Evolutionary conservation across 2,888 invertebrate species (phyloP).

Genomic region (Beris morrisii): DNA sequence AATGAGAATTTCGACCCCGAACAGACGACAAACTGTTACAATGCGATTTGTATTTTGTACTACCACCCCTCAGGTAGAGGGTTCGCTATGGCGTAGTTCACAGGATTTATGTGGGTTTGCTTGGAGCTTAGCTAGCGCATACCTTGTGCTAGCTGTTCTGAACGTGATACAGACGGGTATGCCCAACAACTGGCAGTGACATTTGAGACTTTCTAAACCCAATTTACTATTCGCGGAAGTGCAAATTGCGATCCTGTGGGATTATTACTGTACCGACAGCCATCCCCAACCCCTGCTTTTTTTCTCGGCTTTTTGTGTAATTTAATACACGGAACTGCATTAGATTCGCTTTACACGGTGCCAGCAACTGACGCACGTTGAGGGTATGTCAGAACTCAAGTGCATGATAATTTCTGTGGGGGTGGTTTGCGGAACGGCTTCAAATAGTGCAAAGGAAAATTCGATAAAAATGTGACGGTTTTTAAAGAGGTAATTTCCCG

Average conservation of each 20-base stretch:
- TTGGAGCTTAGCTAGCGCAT: neutral
- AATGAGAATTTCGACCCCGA: neutral
- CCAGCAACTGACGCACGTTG: too few species aligned
- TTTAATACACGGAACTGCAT: too few species aligned
- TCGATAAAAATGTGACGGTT: too few species aligned
- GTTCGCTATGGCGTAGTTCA: neutral
- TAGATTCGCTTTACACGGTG: too few species aligned
- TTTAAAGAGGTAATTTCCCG: too few species aligned
- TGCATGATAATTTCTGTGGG: too few species aligned
- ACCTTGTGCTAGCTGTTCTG: neutral
- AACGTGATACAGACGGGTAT: neutral
- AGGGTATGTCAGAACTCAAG: too few species aligned
- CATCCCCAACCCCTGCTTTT: too few species aligned
- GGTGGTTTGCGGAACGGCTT: too few species aligned
- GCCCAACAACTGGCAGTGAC: slow-evolving; percentile 5
- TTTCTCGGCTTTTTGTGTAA: too few species aligned
- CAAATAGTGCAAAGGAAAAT: too few species aligned
- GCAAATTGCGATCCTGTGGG: slow-evolving; percentile 1
- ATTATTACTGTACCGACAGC: neutral
- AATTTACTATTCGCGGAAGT: slow-evolving; percentile 19
- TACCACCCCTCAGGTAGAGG: neutral
- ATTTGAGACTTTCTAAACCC: slow-evolving; percentile 20
- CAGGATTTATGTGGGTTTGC: neutral
- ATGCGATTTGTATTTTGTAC: neutral
- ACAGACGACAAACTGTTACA: neutral